These are phyloP conservation scores for Silurus lanzhouensis DNA, from an alignment of 2,797 vertebrate species.

Conservation along the genomic window DNA sequence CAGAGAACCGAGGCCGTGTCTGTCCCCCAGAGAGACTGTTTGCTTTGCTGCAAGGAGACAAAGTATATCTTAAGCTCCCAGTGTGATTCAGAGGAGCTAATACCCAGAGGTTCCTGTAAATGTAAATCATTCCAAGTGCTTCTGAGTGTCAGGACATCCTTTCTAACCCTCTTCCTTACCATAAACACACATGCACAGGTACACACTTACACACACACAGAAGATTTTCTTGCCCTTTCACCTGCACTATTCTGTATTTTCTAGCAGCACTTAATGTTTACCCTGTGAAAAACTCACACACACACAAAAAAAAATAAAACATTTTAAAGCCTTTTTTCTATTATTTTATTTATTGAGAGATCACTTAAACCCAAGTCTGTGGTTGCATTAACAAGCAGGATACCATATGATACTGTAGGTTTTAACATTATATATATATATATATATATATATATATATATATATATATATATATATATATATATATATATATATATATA, in stretches of 20 bases:
- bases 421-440: too few relatives aligned
- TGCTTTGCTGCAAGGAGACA: background rate
- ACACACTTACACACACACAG: background rate
- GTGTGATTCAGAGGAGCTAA: background rate
- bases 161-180: background rate
- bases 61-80: background rate
- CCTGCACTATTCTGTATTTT: background rate
- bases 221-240: background rate
- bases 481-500: too few relatives aligned
- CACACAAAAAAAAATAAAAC: too few relatives aligned
- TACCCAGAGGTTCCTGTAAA: conserved; percentile 21
- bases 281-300: background rate
- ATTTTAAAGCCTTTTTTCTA: too few relatives aligned
- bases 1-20: conserved; percentile 9
- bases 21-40: background rate
- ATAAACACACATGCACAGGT: background rate
- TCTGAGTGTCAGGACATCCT: background rate
- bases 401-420: too few relatives aligned
- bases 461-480: too few relatives aligned
- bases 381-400: too few relatives aligned
- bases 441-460: too few relatives aligned
- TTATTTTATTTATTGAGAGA: background rate
- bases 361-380: background rate
- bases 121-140: conserved; percentile 5
- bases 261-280: background rate